These are phyloP conservation scores for Siniperca knerii DNA, from an alignment of 2,113 vertebrate species.

Conservation along the genomic window DNA sequence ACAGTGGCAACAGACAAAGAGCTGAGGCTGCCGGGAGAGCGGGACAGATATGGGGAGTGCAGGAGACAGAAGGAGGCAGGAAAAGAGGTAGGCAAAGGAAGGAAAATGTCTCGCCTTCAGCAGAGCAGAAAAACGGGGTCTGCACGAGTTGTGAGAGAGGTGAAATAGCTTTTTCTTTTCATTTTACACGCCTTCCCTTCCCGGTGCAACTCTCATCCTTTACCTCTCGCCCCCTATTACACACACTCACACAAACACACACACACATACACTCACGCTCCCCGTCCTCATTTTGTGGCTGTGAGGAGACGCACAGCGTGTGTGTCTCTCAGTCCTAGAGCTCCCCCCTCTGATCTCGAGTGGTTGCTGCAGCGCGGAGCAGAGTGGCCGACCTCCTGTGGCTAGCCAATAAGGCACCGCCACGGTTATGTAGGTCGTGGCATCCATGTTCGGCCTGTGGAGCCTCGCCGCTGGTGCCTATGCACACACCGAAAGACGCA, in stretches of 20 bases:
- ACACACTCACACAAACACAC: slow-evolving; percentile 61
- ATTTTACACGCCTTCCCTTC: slow-evolving; percentile 85
- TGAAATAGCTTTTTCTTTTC: slow-evolving; percentile 90
- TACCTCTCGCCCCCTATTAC: slow-evolving; percentile 81
- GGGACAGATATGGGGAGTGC: slow-evolving; percentile 60
- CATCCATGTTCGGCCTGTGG: slow-evolving; percentile 72
- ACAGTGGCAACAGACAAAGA: slow-evolving; percentile 74
- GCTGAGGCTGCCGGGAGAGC: slow-evolving; percentile 67
- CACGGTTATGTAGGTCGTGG: slow-evolving; percentile 76
- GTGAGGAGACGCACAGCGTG: slow-evolving; percentile 45
- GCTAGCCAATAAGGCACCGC: slow-evolving; percentile 71
- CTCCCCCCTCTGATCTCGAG: slow-evolving; percentile 93
- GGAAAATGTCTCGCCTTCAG: slow-evolving; percentile 81
- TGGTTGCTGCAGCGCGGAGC: slow-evolving; percentile 82
- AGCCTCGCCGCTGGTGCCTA: slow-evolving; percentile 57
- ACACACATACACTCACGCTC: slow-evolving; percentile 36
- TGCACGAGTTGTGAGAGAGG: slow-evolving; percentile 83
- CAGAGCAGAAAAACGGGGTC: slow-evolving; percentile 77
- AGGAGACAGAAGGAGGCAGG: slow-evolving; percentile 58
- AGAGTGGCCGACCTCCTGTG: slow-evolving; percentile 51
- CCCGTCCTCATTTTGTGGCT: slow-evolving; percentile 61
- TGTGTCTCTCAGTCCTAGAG: slow-evolving; percentile 90
- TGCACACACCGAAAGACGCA: slow-evolving; percentile 30
- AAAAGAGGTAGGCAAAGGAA: slow-evolving; percentile 68
- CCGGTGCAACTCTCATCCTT: slow-evolving; percentile 80